A percentile compares a stretch with the other conserved stretches of the same genome.
phyloP scores from a whole-genome alignment of 2,888 invertebrate species.

The Tinea pellionella region DNA sequence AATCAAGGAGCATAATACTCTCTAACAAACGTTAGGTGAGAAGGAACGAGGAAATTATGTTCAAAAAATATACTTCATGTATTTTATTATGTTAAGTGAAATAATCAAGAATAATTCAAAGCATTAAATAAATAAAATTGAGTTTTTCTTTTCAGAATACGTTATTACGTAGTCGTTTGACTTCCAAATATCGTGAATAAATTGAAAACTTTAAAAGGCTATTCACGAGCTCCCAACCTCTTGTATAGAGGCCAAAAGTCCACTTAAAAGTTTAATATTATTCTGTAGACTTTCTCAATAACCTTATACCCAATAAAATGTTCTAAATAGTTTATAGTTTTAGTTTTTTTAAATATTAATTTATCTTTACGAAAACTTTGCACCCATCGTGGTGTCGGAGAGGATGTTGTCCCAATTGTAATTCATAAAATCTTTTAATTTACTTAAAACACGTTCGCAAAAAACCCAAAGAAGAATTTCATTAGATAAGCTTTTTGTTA shows the following conservation, averaged over 20 bases:
- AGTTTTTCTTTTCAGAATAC: background rate
- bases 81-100: background rate
- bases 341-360: too few species aligned
- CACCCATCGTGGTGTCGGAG: too few species aligned
- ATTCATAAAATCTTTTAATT: too few species aligned
- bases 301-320: background rate
- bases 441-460: too few species aligned
- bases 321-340: background rate
- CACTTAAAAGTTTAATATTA: slow-evolving; percentile 5
- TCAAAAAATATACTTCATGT: too few species aligned
- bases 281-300: background rate
- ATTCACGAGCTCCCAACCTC: background rate
- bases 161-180: background rate
- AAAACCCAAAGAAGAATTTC: too few species aligned
- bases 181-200: background rate
- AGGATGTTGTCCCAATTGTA: too few species aligned
- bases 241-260: background rate
- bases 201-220: background rate
- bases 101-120: background rate
- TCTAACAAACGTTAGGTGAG: too few species aligned
- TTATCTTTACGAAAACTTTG: too few species aligned
- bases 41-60: too few species aligned
- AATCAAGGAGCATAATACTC: too few species aligned
- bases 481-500: too few species aligned
- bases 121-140: background rate